Evolutionary conservation across 2,797 vertebrate species (phyloP), one percentile per base, ranked within the genome.

Genomic region (Naso thynnoides): DNA sequence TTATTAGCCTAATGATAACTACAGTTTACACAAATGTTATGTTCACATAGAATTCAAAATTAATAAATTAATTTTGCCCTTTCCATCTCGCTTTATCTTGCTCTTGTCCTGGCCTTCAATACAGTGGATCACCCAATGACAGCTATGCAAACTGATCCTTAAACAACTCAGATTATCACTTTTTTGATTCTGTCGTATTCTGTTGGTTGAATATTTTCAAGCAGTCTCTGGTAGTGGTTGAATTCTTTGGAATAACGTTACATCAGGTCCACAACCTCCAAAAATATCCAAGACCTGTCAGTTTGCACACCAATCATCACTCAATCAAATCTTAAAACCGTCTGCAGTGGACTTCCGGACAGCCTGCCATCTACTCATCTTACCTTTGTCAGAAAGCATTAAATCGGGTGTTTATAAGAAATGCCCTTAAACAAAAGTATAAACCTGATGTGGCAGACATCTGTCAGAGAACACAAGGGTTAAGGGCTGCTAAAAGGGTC

Each of bases 21-120:
- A 98, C 96, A 95, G 94, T 94, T 97, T 95, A 99, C 97, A 97
- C 93, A 94, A 95, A 96, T 93, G 93, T 95, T 95, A 92, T 94
- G 95, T 91, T 94, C 95, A 98, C 96, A 95, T 83, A 96, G 96
- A 96, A 36, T 72, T 95, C 93, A 92, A 92, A 90, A 94, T 94
- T 91, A 92, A 94, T 94, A 85, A 89, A 82, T 92, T 93, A 86
- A 93, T 92, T 89, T 91, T 92, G 94, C 92, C 92, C 91, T 72
- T 92, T 91, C 86, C 59, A 13, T 55, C 63, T 58, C 10, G 21
- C 56, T 57, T 67, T 33, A 15, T 48, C 73, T 23, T 27, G 42
- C 67, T 62, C 72, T 62, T 60, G 65, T 47, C 55, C 62, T 73
- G 50, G 36, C 27, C 8, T 50, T 48, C 19, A 21, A 72, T 66